phyloP scores from a whole-genome alignment of 2,797 vertebrate genomes.

The Enteromius argenteus region DNA sequence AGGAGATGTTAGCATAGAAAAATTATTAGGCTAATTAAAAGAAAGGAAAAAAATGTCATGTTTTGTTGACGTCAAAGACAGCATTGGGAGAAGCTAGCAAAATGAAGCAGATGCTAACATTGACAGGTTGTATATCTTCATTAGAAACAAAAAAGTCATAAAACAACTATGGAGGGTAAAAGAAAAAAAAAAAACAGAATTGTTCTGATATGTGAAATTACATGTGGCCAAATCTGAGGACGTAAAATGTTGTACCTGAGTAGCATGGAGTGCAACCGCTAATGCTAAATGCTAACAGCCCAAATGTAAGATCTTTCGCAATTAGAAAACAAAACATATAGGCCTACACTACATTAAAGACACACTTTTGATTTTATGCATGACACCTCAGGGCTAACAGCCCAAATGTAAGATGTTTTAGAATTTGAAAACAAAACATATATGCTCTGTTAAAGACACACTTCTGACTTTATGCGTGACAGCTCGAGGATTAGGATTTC shows the following conservation, averaged over 20 bases:
- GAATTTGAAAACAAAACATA: neutral
- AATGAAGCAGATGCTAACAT: neutral
- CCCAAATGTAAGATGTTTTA: neutral
- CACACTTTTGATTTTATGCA: conserved; percentile 2
- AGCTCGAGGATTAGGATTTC: conserved; percentile 49
- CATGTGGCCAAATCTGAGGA: neutral
- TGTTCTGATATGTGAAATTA: neutral
- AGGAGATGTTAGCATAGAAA: neutral
- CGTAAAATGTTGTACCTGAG: neutral
- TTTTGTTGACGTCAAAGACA: neutral
- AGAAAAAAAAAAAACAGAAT: neutral
- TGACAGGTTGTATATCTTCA: neutral
- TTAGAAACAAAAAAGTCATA: neutral
- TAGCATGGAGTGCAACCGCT: neutral
- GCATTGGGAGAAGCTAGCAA: neutral
- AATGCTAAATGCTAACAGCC: neutral
- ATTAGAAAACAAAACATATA: neutral
- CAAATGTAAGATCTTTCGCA: neutral
- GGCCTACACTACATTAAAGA: neutral
- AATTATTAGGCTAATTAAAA: neutral
- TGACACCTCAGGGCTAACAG: conserved; percentile 18
- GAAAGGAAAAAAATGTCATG: neutral
- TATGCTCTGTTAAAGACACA: neutral
- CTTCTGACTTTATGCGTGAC: conserved; percentile 29
- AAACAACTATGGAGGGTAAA: neutral